phyloP scores from a whole-genome alignment of 2,888 invertebrate species.

The Chloroclystis v-ata region DNA sequence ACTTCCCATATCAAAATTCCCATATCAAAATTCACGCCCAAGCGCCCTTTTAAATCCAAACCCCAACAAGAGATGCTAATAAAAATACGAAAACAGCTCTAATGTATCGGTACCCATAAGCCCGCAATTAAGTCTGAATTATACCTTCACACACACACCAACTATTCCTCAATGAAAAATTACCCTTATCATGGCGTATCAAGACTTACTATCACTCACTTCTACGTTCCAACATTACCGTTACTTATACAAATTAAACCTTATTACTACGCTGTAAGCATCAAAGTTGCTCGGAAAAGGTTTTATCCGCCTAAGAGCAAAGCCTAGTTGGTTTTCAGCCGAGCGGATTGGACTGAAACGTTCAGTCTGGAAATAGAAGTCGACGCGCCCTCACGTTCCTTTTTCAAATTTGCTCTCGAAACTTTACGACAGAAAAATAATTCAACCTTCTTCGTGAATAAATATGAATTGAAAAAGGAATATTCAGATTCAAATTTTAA shows the following conservation, averaged over 20 bases:
- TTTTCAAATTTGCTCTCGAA: constrained; percentile 28
- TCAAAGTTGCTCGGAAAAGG: neutral
- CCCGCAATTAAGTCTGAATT: neutral
- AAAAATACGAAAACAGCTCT: no score
- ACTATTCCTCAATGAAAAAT: neutral
- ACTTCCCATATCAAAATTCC: no score
- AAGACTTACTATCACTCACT: neutral
- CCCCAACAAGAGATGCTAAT: no score
- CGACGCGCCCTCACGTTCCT: constrained; percentile 35
- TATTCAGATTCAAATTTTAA: no score
- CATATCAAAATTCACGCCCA: no score
- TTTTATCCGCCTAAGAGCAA: constrained; percentile 2
- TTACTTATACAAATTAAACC: neutral
- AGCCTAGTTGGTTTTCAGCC: constrained; percentile 35
- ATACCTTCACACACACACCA: neutral
- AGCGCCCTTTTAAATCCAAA: no score
- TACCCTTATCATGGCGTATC: neutral
- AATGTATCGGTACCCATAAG: neutral
- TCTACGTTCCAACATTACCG: neutral
- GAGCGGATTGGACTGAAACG: constrained; percentile 24
- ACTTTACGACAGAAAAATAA: constrained; percentile 28
- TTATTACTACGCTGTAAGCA: neutral
- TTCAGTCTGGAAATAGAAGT: constrained; percentile 49
- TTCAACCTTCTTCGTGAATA: constrained; percentile 4
- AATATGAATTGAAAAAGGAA: neutral